A percentile compares a stretch with the other conserved stretches of the same genome.
Evolutionary conservation across 2,888 invertebrate species (phyloP).

Genomic region (Drosophila mercatorum): DNA sequence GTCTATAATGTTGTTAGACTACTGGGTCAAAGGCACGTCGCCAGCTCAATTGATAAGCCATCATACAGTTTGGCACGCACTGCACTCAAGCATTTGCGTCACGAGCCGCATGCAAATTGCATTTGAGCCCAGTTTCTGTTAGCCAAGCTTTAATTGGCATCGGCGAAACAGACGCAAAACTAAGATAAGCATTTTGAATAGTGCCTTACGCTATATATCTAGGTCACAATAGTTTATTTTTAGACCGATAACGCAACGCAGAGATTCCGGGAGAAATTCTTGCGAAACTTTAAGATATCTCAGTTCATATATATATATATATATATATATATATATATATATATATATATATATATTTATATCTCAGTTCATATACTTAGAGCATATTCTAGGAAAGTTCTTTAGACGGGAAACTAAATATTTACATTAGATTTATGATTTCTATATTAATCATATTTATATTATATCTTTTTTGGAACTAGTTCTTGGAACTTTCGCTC

Average conservation of each 20-base stretch:
- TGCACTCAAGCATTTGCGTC: conserved; percentile 58
- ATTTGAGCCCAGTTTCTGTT: conserved; percentile 15
- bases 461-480: too few species aligned
- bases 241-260: neutral
- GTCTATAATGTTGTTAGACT: conserved; percentile 39
- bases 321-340: too few species aligned
- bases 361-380: too few species aligned
- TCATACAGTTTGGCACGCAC: conserved; percentile 53
- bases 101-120: conserved; percentile 63
- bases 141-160: neutral
- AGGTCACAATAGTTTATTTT: conserved; percentile 32
- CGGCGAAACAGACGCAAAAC: neutral
- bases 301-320: too few species aligned
- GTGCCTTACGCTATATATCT: conserved; percentile 18
- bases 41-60: conserved; percentile 52
- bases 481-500: too few species aligned
- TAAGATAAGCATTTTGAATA: conserved; percentile 20
- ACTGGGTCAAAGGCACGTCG: conserved; percentile 57
- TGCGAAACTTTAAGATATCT: too few species aligned
- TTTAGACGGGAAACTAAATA: neutral
- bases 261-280: neutral
- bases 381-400: too few species aligned
- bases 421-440: too few species aligned
- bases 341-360: too few species aligned
- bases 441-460: too few species aligned